phyloP scores from a whole-genome alignment of 2,797 vertebrate genomes.

The Phrynocephalus forsythii region DNA sequence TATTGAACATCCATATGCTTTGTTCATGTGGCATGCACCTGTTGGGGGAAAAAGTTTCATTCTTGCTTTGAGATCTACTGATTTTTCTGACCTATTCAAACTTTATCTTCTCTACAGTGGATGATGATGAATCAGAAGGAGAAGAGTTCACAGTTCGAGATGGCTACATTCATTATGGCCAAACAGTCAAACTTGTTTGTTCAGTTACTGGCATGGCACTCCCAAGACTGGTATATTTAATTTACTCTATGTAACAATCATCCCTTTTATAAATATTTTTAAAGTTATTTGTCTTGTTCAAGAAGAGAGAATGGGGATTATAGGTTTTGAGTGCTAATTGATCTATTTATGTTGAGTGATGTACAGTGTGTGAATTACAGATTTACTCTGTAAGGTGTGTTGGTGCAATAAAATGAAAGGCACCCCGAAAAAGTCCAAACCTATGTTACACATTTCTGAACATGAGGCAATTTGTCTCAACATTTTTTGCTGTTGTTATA shows the following conservation, averaged over 20 bases:
- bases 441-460: not conserved
- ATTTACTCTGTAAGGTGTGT: constrained; percentile 4
- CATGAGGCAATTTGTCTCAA: no score
- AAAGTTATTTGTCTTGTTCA: not conserved
- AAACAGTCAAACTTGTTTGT: constrained; percentile 97
- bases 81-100: constrained; percentile 26
- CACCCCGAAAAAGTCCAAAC: not conserved
- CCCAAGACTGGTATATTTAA: constrained; percentile 90
- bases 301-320: not conserved
- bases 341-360: not conserved
- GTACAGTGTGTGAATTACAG: no score
- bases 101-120: constrained; percentile 83
- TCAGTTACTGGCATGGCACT: constrained; percentile 99
- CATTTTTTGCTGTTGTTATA: no score
- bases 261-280: not conserved
- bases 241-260: not conserved
- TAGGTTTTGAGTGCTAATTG: not conserved
- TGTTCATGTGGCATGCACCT: not conserved
- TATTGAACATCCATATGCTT: constrained; percentile 6
- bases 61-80: not conserved
- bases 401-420: not conserved
- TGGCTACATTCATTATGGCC: constrained; percentile 98
- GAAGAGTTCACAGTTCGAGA: constrained; percentile 99
- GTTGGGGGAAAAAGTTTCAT: not conserved
- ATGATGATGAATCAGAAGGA: constrained; percentile 98